Evolutionary conservation across 2,888 invertebrate genomes (phyloP), one percentile per base, ranked within the genome.

Genomic region (Dolomedes plantarius): DNA sequence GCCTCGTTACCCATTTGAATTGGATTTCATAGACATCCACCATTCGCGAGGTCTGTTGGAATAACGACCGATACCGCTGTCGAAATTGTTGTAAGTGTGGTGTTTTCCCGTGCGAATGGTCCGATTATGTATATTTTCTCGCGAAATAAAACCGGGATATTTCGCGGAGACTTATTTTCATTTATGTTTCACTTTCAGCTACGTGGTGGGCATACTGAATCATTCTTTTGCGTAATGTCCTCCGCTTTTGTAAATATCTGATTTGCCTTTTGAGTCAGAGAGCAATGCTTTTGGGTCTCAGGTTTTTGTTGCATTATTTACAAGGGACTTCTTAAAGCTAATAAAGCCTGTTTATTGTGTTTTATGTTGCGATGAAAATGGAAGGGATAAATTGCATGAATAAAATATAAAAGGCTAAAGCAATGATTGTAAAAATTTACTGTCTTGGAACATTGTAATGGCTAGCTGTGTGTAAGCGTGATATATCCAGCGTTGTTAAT

Each of bases 111-210:
- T 69, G 41, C 36, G 69, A 79, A 80, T 80, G 28, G 32, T 2
- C 19, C 16, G 46, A 67, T 80, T 80, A 80, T 73, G 80, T 64
- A 80, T 80, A 80, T 80, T 80, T 79, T 56, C 23, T 19, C 56
- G 56, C 56, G 46, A 72, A 80, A 32, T 39, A 71, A 65, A 80
- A 80, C 73, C n/a, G 28, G 32, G 56, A 46, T 50, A 28, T 80
- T 68, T 29, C 36, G 13, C 28, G 39, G 62, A 29, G 46, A 16
- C n/a, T 32, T 28, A 23, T 80, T 81, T 68, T 68, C 68, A 72
- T 79, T 79, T 71, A 72, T 72, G 46, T 79, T 71, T 71, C 64
- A 56, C 56, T 56, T 56, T 56, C 1, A 56, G 56, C 1, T 19
- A 56, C 56, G 56, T 56, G 56, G 6, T 23, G 23, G 5, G 56